These are phyloP conservation scores for Lycorma delicatula DNA, from an alignment of 1,140 invertebrate species.

Conservation along the genomic window DNA sequence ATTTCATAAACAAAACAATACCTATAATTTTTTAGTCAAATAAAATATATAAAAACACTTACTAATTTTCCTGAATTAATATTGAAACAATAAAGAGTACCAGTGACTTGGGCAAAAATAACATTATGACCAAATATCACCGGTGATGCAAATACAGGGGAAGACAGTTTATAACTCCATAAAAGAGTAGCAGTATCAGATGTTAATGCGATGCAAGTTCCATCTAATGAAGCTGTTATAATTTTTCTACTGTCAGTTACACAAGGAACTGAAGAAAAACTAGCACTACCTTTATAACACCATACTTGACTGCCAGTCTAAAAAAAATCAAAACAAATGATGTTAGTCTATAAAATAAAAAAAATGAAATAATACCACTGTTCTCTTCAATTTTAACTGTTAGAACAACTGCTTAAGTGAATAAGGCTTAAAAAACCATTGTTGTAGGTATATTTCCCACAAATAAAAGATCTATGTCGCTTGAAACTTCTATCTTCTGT, in stretches of 20 bases:
- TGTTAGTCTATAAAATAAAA: too few relatives aligned
- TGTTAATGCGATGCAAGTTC: constrained; percentile 31
- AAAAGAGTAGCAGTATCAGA: constrained; percentile 20
- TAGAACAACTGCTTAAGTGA: too few relatives aligned
- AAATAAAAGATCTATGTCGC: too few relatives aligned
- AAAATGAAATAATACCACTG: too few relatives aligned
- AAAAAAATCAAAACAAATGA: too few relatives aligned
- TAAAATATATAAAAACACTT: background rate
- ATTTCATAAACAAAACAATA: too few relatives aligned
- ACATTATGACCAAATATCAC: constrained; percentile 6
- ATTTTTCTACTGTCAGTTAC: constrained; percentile 24
- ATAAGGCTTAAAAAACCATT: too few relatives aligned
- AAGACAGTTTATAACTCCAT: constrained; percentile 26
- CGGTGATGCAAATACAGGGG: constrained; percentile 40
- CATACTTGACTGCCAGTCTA: constrained; percentile 31
- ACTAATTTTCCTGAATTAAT: constrained; percentile 29
- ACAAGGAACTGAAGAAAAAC: constrained; percentile 37
- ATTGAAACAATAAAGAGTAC: constrained; percentile 26
- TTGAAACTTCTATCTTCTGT: too few relatives aligned
- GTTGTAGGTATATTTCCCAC: too few relatives aligned
- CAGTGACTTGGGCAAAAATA: constrained; percentile 38
- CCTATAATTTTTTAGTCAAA: too few relatives aligned
- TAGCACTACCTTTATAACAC: constrained; percentile 30
- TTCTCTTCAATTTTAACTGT: too few relatives aligned
- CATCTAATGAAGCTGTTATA: constrained; percentile 36